Evolutionary conservation across 1,140 invertebrate genomes (phyloP).

Genomic region (Tribolium madens): DNA sequence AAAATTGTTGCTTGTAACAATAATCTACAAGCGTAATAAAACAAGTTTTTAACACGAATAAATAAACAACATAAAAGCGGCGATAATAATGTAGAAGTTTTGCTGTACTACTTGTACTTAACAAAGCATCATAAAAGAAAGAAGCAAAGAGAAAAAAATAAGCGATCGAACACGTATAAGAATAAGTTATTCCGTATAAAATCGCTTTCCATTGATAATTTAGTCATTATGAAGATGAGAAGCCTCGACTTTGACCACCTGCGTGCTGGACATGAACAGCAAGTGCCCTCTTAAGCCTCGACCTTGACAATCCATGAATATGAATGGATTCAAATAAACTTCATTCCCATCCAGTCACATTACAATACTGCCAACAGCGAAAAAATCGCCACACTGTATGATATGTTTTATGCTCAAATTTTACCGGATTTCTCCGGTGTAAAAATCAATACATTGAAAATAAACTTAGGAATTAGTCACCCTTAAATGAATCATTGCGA

Average conservation of each 20-base stretch:
- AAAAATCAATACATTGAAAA: conserved; percentile 21
- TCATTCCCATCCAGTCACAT: neutral
- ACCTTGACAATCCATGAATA: conserved; percentile 11
- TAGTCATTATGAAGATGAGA: conserved; percentile 18
- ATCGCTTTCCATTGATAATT: conserved; percentile 25
- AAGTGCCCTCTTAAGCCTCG: neutral
- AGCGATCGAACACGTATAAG: neutral
- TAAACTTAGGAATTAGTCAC: conserved; percentile 17
- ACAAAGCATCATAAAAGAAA: conserved; percentile 7
- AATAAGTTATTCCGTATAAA: conserved; percentile 16
- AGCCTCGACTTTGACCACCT: conserved; percentile 3
- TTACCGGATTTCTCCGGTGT: neutral
- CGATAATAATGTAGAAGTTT: neutral
- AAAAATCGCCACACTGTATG: neutral
- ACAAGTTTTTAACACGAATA: neutral
- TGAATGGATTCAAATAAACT: conserved; percentile 1
- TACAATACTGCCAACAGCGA: neutral
- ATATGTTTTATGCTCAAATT: too few species aligned
- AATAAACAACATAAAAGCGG: neutral
- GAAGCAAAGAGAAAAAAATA: neutral
- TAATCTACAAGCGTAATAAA: too few species aligned
- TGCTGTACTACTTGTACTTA: neutral
- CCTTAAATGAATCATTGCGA: conserved; percentile 27
- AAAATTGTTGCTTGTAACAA: too few species aligned
- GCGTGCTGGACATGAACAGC: neutral